Percentiles rank a stretch among this genome's conserved stretches.
Evolutionary conservation across 2,888 invertebrate species (phyloP).

Genomic region (Plutella xylostella): DNA sequence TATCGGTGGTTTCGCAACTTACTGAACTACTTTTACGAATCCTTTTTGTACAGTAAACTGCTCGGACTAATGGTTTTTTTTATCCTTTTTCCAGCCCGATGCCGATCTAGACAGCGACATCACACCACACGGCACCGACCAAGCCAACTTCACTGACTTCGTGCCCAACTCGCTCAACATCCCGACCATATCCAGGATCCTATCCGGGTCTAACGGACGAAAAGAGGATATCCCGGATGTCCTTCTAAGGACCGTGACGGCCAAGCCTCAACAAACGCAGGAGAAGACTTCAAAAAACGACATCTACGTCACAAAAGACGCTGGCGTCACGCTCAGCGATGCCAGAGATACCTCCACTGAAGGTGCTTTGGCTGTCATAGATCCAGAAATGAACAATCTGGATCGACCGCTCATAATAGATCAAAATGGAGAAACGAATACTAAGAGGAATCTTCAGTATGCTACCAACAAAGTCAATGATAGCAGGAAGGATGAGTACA

Average conservation of each 20-base stretch:
- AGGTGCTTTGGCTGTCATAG: conserved; percentile 58
- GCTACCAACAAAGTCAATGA: conserved; percentile 51
- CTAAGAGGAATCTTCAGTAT: conserved; percentile 60
- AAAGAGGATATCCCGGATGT: conserved; percentile 86
- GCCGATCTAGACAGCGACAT: conserved; percentile 51
- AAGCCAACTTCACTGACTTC: conserved; percentile 71
- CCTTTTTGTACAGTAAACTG: too few species aligned
- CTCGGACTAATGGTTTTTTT: conserved; percentile 10
- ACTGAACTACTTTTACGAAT: too few species aligned
- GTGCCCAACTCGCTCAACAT: conserved; percentile 78
- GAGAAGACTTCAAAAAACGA: conserved; percentile 59
- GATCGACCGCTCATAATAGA: conserved; percentile 61
- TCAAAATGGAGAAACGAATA: conserved; percentile 63
- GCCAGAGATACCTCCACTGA: conserved; percentile 56
- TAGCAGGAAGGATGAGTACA: conserved; percentile 46
- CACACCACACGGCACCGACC: conserved; percentile 46
- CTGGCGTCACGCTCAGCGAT: conserved; percentile 56
- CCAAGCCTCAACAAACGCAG: conserved; percentile 58
- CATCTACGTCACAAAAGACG: conserved; percentile 51
- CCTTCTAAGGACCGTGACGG: conserved; percentile 75
- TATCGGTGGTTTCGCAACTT: too few species aligned
- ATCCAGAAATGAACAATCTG: conserved; percentile 65
- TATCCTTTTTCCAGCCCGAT: conserved; percentile 43
- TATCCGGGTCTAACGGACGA: conserved; percentile 87
- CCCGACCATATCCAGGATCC: conserved; percentile 85